Evolutionary conservation across 2,113 vertebrate genomes (phyloP).

Genomic region (Mastomys natalensis): DNA sequence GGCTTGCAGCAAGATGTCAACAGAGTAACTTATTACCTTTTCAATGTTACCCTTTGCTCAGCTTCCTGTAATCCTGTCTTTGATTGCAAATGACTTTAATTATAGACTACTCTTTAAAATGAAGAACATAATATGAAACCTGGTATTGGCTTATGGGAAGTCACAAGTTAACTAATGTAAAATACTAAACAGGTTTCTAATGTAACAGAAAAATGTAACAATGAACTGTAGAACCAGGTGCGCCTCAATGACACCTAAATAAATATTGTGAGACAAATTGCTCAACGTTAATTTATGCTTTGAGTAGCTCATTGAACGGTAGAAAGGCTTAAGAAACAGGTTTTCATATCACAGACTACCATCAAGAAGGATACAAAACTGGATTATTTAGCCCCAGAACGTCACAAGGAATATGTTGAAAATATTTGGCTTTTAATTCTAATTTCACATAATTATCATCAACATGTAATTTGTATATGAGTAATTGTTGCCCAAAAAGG

Average conservation of each 20-base stretch:
- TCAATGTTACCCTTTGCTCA: background rate
- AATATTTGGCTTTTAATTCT: background rate
- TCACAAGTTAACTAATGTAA: constrained; percentile 54
- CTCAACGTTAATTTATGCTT: background rate
- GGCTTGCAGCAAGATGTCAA: background rate
- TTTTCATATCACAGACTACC: background rate
- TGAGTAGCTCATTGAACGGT: background rate
- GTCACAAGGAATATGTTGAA: background rate
- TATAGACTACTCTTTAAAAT: constrained; percentile 48
- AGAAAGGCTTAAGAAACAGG: background rate
- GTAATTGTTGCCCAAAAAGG: background rate
- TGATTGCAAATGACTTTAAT: constrained; percentile 58
- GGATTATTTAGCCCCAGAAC: background rate
- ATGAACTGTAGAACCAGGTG: constrained; percentile 56
- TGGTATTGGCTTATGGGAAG: constrained; percentile 49
- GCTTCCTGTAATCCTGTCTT: constrained; percentile 31
- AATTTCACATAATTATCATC: background rate
- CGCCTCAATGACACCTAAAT: background rate
- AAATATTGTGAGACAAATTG: constrained; percentile 45
- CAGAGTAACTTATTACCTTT: background rate
- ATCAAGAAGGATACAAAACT: background rate
- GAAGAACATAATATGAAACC: constrained; percentile 62
- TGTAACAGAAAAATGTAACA: constrained; percentile 6
- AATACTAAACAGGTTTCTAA: constrained; percentile 62
- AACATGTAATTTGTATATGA: background rate